Evolutionary conservation across 2,888 invertebrate genomes (phyloP), one percentile per base, ranked within the genome.

Genomic region (Stratiomys singularior): DNA sequence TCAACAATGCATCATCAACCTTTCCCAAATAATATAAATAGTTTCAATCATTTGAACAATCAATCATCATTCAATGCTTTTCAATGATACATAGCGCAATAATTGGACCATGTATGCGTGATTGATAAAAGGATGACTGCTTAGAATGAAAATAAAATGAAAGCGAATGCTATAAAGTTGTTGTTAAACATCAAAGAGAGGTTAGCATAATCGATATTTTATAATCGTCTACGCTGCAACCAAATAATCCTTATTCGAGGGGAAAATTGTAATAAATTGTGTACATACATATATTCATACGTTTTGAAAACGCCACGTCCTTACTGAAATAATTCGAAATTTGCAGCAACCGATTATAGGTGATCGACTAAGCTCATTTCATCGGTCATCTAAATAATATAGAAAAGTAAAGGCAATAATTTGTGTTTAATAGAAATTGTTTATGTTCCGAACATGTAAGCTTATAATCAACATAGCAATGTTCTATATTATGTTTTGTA

Each of bases 31-130:
- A 76, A 44, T 72, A 78, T 77, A 60, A 78, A 76, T 76, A 79
- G 85, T 79, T 85, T 84, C 79, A 85, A 56, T 52, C 58, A 85
- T 83, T 82, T 84, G 64, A 82, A 81, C 76, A 71, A 81, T 78
- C 84, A 86, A 81, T 84, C 85, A 66, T 86, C 86, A 80, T 87
- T 69, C 27, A 77, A 87, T 83, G 83, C 87, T 81, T 87, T 87
- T 83, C 86, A 87, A 87, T 87, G 87, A 87, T 87, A 87, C 84
- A 84, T 86, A 84, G 83, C 85, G 9, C 66, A 66, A 23, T 76
- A 64, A 64, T 23, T 58, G 52, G 52, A 4, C 4, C 4, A 52
- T 13, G 4, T 9, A 52, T 13, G 52, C 4, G 18, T 52, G 52
- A 25, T 27, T 60, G 64, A 25, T 4, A 28, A n/a, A n/a, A 25